Conservation (phyloP, 2,888 invertebrate genomes). For the Dicyrtomina minuta region DNA sequence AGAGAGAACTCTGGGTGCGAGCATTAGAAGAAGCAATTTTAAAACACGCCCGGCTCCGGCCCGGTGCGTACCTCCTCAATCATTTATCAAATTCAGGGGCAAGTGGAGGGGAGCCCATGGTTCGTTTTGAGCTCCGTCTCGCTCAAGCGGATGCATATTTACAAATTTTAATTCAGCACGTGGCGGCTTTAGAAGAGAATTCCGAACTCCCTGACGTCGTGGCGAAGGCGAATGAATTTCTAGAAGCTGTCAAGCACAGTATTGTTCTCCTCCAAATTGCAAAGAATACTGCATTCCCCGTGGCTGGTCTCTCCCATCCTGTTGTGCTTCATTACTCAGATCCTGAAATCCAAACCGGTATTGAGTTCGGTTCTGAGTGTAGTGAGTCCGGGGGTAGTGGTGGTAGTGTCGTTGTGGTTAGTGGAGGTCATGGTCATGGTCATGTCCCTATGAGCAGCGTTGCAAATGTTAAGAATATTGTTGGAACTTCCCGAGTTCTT, state of each 20-base stretch:
- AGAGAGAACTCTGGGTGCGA: slow-evolving; percentile 83
- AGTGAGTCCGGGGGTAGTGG: slow-evolving; percentile 38
- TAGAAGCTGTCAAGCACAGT: slow-evolving; percentile 97
- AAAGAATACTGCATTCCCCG: slow-evolving; percentile 60
- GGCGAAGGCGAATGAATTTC: slow-evolving; percentile 64
- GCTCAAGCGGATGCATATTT: slow-evolving; percentile 95
- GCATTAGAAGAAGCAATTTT: slow-evolving; percentile 92
- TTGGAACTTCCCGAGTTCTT: slow-evolving; percentile 15
- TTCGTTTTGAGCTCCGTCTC: slow-evolving; percentile 77
- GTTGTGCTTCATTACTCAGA: slow-evolving; percentile 52
- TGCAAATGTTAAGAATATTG: not conserved
- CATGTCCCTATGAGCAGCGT: not conserved
- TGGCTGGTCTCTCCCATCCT: slow-evolving; percentile 47
- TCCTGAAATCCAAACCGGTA: slow-evolving; percentile 51
- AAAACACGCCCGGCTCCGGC: slow-evolving; percentile 65
- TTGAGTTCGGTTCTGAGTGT: slow-evolving; percentile 49
- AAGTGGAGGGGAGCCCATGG: slow-evolving; percentile 44
- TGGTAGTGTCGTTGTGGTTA: not conserved
- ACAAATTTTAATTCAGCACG: slow-evolving; percentile 91
- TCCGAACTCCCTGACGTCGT: slow-evolving; percentile 50
- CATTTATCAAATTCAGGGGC: slow-evolving; percentile 38
- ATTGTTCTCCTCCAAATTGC: slow-evolving; percentile 97
- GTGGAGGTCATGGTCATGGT: too few species aligned
- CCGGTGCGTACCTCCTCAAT: slow-evolving; percentile 48
- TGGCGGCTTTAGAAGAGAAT: slow-evolving; percentile 61